phyloP scores from a whole-genome alignment of 2,113 vertebrate species.

The Coracopsis vasa region DNA sequence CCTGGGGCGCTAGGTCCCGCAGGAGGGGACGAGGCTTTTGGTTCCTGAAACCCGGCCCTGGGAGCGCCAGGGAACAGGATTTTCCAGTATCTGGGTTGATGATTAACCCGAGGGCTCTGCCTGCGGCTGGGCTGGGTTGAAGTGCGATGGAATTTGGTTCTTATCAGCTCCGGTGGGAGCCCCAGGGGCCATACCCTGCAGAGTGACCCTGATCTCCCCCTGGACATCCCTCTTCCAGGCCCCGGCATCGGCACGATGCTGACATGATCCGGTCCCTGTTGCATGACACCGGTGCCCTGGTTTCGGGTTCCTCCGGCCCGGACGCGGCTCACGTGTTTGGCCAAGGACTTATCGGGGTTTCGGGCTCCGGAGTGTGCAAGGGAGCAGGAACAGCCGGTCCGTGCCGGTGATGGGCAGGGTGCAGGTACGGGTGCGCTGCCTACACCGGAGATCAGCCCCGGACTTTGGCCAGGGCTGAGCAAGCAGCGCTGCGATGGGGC shows the following conservation, averaged over 20 bases:
- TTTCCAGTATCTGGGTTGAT: background rate
- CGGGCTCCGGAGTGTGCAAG: background rate
- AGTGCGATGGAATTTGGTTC: background rate
- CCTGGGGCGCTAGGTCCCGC: background rate
- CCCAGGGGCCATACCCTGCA: rapidly evolving
- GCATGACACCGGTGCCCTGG: background rate
- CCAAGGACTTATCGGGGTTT: background rate
- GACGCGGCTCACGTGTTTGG: too few species aligned
- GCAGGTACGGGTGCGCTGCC: background rate
- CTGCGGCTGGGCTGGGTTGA: background rate
- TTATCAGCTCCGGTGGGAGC: background rate
- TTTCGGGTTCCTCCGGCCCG: background rate
- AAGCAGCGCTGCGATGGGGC: background rate
- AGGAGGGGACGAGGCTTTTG: background rate
- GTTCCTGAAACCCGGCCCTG: background rate
- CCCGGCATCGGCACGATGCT: background rate
- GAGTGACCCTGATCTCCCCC: background rate
- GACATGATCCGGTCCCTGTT: background rate
- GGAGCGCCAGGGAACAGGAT: background rate
- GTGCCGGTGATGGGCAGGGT: background rate
- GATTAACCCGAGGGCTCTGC: background rate
- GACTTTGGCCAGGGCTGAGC: background rate
- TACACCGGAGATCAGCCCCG: rapidly evolving
- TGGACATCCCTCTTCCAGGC: rapidly evolving
- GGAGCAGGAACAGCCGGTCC: background rate